Evolutionary conservation across 2,797 vertebrate genomes (phyloP).

Genomic region (Pantherophis vulpinus): DNA sequence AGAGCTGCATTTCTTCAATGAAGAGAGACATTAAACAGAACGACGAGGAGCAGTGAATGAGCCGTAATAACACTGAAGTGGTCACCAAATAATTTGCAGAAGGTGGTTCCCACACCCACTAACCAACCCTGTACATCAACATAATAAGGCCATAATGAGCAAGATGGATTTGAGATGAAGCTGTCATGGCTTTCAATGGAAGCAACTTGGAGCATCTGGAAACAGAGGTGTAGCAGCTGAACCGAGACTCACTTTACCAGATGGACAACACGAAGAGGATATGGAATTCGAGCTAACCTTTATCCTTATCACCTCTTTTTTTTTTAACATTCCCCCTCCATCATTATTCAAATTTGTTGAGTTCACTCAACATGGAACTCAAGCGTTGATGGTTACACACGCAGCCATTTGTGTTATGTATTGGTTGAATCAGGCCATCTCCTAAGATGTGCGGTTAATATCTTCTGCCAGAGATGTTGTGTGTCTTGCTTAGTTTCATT

Average conservation of each 20-base stretch:
- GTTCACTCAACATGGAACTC: no score
- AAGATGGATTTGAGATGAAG: neutral
- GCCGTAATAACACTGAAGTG: neutral
- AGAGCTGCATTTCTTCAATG: neutral
- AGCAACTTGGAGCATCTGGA: neutral
- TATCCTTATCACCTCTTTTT: neutral
- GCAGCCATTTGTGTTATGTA: no score
- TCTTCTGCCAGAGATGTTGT: no score
- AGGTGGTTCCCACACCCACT: neutral
- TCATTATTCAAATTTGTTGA: neutral
- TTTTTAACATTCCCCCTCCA: neutral
- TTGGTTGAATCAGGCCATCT: no score
- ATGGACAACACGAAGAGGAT: neutral
- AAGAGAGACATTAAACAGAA: neutral
- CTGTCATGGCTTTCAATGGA: neutral
- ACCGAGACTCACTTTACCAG: neutral
- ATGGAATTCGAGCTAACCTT: neutral
- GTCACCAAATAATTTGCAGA: neutral
- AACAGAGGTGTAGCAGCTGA: neutral
- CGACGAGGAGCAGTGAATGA: neutral
- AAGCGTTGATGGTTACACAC: no score
- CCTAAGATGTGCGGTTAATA: no score
- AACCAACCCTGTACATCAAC: neutral
- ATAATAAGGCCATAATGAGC: neutral
- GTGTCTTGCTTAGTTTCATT: no score